phyloP scores from a whole-genome alignment of 1,140 invertebrate species.

The Lepidurus apus region DNA sequence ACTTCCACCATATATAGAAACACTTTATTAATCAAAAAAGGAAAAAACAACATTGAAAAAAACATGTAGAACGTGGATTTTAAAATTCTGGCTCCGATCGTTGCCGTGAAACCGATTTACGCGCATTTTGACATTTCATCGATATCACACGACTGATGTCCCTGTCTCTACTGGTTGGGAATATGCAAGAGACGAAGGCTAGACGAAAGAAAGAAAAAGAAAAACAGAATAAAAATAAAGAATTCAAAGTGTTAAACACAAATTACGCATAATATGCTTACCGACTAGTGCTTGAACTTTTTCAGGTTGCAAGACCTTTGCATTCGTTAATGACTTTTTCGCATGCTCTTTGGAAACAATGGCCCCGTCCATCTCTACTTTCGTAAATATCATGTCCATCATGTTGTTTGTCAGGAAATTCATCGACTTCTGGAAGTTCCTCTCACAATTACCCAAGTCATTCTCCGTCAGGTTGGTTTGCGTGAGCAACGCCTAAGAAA shows the following conservation, averaged over 20 bases:
- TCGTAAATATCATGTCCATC: neutral
- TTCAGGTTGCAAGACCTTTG: neutral
- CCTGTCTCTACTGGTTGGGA: neutral
- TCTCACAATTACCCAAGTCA: no score
- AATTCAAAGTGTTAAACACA: neutral
- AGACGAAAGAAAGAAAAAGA: neutral
- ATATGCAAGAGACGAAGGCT: neutral
- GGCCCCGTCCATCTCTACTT: neutral
- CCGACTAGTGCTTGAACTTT: conserved; percentile 1
- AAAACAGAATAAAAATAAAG: neutral
- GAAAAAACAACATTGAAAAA: neutral
- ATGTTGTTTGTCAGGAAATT: neutral
- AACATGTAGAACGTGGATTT: neutral
- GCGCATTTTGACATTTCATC: neutral
- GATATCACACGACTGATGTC: neutral
- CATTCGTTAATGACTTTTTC: neutral
- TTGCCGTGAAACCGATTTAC: neutral
- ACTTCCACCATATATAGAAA: neutral
- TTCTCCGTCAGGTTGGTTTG: no score
- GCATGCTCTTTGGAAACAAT: neutral
- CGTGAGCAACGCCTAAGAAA: no score
- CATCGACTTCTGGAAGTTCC: neutral
- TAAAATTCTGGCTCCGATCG: neutral
- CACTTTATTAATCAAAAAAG: neutral
- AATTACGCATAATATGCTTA: neutral